Base-by-base conservation (phyloP, 2,797 vertebrate species). In the Fistularia commersonii region DNA sequence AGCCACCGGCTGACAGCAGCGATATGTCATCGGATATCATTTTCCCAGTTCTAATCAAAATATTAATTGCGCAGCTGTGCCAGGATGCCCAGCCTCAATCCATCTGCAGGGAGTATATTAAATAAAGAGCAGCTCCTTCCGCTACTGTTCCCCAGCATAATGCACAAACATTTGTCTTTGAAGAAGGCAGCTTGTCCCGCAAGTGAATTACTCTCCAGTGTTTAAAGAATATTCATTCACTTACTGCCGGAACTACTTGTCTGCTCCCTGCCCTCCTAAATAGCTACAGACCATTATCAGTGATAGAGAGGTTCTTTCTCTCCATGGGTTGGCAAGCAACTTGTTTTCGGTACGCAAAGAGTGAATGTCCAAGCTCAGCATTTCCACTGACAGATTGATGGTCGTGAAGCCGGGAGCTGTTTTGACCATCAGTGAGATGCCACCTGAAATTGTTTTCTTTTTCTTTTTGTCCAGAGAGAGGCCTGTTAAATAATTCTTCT, bases 211-310 rank as follows among this genome's bases (percentile, higher is more conserved):
- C 77, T 81, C 73, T 75, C 57, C 34, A 32, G 48, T 6, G 51
- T 73, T 84, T 81, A 61, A 84, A 66, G 74, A 82, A 83, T 79
- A 84, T 82, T 81, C 77, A 80, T 80, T 83, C 82, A 82, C 80
- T 87, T 81, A 80, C 65, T 57, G 68, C 64, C 11, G 40, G 64
- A 77, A 72, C 69, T 61, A 73, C 66, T 57, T 82, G 81, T 70
- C 79, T 76, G 71, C 74, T 74, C 81, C 67, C 71, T 65, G 62
- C 51, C 54, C 65, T 64, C 71, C 66, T 77, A 73, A 87, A 84
- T 75, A 72, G 65, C 62, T 54, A 34, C n/a, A 34, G 66, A 82
- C 82, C 73, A 77, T 84, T 86, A 82, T 77, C 72, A 69, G 64
- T 76, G 72, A 84, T 77, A 54, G 64, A 73, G 46, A 53, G 57